A percentile compares a stretch with the other conserved stretches of the same genome.
Conservation (phyloP, 64 coral and sea anemone genomes). For the Anthopleura sola region DNA sequence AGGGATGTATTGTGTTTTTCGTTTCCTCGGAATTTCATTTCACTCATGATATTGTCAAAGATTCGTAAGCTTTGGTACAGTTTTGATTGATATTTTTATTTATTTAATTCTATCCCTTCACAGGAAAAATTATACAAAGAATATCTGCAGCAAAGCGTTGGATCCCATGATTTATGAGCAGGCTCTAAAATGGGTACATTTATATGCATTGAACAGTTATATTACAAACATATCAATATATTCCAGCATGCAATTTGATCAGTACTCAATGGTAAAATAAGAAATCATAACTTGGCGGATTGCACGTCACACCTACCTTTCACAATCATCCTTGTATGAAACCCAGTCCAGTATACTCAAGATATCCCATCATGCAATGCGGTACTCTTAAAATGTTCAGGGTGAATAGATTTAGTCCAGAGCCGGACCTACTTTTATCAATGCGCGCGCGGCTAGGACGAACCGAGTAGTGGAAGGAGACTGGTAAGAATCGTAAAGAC, state of each 20-base stretch:
- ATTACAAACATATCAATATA: background rate
- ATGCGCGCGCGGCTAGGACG: no score
- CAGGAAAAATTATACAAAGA: slow-evolving; percentile 96
- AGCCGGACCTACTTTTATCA: no score
- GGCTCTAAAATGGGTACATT: background rate
- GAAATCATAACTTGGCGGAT: background rate
- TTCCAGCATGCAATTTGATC: background rate
- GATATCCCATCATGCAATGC: background rate
- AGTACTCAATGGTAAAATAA: background rate
- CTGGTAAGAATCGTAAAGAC: no score
- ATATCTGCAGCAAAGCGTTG: slow-evolving; percentile 95
- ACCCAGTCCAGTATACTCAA: background rate
- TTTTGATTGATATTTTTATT: background rate
- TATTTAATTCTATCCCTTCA: background rate
- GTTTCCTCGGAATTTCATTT: background rate
- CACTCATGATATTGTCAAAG: background rate
- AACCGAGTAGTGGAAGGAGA: no score
- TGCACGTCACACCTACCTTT: background rate
- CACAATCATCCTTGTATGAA: background rate
- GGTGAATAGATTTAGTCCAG: no score
- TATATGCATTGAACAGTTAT: background rate
- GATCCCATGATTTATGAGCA: slow-evolving; percentile 78
- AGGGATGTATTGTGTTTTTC: no score
- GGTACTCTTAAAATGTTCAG: background rate
- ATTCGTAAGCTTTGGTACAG: background rate